Evolutionary conservation across 2,888 invertebrate species (phyloP), one percentile per base, ranked within the genome.

Genomic region (Oscheius sp.): DNA sequence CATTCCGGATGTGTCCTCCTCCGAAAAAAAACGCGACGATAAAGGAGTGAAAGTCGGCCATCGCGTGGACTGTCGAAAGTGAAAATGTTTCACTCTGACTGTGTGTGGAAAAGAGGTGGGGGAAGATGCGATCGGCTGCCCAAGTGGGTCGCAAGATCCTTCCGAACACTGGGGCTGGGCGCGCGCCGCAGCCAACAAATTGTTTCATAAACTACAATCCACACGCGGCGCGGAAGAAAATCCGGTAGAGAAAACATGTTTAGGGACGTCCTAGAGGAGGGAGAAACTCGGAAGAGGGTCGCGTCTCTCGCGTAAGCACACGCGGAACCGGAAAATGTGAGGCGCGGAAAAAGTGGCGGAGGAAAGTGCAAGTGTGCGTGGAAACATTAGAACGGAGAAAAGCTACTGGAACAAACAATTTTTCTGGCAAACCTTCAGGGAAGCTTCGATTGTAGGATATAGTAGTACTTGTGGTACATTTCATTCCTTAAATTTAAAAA

Each of bases 201-300:
- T 68, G 68, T 68, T 68, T 68, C 55, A 68, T 68, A 68, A 68
- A 68, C 68, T 68, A 68, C 68, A 37, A n/a, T 13, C 68, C 37
- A 29, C 47, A 9, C 55, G 7, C 66, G 66, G 3, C 53, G n/a
- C 53, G 37, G 37, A 33, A 48, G 50, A 29, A 55, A 55, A 68
- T 68, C 68, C 68, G 68, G 68, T 55, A 68, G 55, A 55, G 68
- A 68, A 68, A 68, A 68, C 68, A 68, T 68, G 68, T 68, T 68
- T 68, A 13, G 35, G n/a, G 68, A 35, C 47, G 51, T 9, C 21
- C 21, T 7, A 7, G 66, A 51, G 53, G 66, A 33, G 66, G 1
- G 53, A 53, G 53, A 53, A 21, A 21, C 13, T 21, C 53, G 53
- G 53, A 11, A 53, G 53, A 21, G n/a, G 51, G 21, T 21, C 21